Base-by-base conservation (phyloP, 2,797 vertebrate species). In the Rhadinocentrus ornatus region DNA sequence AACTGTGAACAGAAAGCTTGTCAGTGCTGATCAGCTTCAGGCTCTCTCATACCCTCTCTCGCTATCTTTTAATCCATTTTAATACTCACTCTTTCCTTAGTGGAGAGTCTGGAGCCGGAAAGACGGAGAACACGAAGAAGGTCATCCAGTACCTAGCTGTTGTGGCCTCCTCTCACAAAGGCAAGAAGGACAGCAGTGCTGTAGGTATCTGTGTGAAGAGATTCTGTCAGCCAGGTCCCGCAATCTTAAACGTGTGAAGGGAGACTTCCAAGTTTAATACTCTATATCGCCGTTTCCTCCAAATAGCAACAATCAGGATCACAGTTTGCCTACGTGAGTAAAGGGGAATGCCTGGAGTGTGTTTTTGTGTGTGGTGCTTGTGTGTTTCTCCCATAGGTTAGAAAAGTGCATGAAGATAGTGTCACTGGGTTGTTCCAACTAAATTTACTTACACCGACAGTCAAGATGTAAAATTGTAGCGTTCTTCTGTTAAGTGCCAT, bases 101-200 rank as follows among this genome's bases (percentile, higher is more conserved):
- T 65, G 98, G 98, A 24, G 97, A 99, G 93, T 99, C 98, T 52
- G 98, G 98, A 62, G 98, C 98, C 1, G 98, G 98, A 27, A 99
- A 99, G 89, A 99, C 97, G 0, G 97, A 99, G 88, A 99, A 98
- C 82, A 99, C 97, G 85, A 99, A 99, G 90, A 99, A 99, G 82
- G 98, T 99, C 77, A 99, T 99, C 90, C 97, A 99, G 91, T 99
- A 99, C 78, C 92, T 99, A 91, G 98, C 98, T 15, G 91, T 97
- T 11, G 96, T 99, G 64, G 97, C 98, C 52, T 98, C 98, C 18
- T 99, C 98, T 3, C 96, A 99, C 78, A 99, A 99, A 92, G 96
- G 96, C 91, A 99, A 98, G 87, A 99, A 96, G 89, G 97, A 99
- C 87, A 94, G 91, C 57, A 97, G 89, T 24, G 95, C 95, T 92